Evolutionary conservation across 2,888 invertebrate genomes (phyloP).

Genomic region (Chloroclysta siterata): DNA sequence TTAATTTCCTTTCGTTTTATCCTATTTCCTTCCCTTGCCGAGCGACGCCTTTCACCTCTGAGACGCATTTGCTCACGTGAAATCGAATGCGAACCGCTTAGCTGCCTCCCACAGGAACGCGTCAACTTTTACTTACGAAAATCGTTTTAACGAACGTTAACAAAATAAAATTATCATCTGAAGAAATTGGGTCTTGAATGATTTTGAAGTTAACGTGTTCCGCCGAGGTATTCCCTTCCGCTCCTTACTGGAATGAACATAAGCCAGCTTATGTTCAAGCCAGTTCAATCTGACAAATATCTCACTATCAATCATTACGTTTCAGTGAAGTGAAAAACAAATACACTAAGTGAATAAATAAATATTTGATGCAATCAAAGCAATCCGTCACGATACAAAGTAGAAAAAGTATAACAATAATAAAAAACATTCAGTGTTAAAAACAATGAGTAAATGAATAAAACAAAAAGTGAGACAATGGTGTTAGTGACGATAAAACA

Average conservation of each 20-base stretch:
- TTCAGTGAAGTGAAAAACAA: constrained; percentile 74
- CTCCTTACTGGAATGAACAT: constrained; percentile 71
- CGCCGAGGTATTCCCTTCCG: constrained; percentile 64
- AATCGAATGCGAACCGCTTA: constrained; percentile 79
- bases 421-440: constrained; percentile 46
- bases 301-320: constrained; percentile 48
- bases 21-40: constrained; percentile 75
- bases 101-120: constrained; percentile 75
- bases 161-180: constrained; percentile 31
- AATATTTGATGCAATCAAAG: constrained; percentile 72
- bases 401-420: constrained; percentile 63
- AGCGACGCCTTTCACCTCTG: constrained; percentile 85
- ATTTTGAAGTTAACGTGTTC: constrained; percentile 59
- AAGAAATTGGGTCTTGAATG: constrained; percentile 37
- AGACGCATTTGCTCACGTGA: constrained; percentile 71
- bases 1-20: constrained; percentile 60
- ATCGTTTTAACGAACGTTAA: constrained; percentile 35
- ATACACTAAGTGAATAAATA: constrained; percentile 64
- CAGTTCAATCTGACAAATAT: constrained; percentile 54
- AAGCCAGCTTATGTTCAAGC: constrained; percentile 72
- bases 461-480: constrained; percentile 65
- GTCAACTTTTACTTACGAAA: constrained; percentile 51
- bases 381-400: constrained; percentile 75
- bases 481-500: constrained; percentile 59
- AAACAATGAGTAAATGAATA: constrained; percentile 61